Evolutionary conservation across 2,888 invertebrate genomes (phyloP), one percentile per base, ranked within the genome.

Genomic region (Aporophyla nigra): DNA sequence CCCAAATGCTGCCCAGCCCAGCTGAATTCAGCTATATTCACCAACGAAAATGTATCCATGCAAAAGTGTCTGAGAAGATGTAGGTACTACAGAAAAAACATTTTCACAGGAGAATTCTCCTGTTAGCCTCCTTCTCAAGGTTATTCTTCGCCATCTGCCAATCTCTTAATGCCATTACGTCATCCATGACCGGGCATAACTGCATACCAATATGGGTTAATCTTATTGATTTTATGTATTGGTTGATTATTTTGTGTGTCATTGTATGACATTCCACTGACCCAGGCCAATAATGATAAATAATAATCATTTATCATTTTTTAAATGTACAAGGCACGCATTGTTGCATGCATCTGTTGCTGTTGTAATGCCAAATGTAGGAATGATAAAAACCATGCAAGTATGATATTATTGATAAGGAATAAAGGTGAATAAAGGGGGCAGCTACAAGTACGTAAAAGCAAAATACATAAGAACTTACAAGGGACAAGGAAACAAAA

Each of bases 301-400:
- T n/a, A 12, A 27, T n/a, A 43, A 14, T n/a, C 27, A 54, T 24
- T 5, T 12, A 71, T 63, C 5, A 12, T 19, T 54, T 62, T 21
- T 27, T 33, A 46, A 58, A 71, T 53, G 27, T 58, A 78, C 49
- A 56, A 24, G 40, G 10, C 71, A 76, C 62, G 71, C 80, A 70
- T 62, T 62, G 33, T 63, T 24, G 12, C 54, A 63, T 43, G 71
- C 51, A 62, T 27, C 19, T 65, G 21, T 14, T 21, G 6, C 63
- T 16, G 9, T 14, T 49, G 68, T 40, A 56, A 53, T 56, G 12
- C n/a, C 54, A 33, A 40, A 69, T 78, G 46, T 71, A 40, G 5
- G 10, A 70, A 46, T 79, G 71, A 77, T 78, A 56, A 43, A 63
- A 78, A 77, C 56, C 58, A 80, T 65, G 63, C 63, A 33, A 63